Conservation (phyloP, 2,797 vertebrate species). For the Acestrorhynchus altus region DNA sequence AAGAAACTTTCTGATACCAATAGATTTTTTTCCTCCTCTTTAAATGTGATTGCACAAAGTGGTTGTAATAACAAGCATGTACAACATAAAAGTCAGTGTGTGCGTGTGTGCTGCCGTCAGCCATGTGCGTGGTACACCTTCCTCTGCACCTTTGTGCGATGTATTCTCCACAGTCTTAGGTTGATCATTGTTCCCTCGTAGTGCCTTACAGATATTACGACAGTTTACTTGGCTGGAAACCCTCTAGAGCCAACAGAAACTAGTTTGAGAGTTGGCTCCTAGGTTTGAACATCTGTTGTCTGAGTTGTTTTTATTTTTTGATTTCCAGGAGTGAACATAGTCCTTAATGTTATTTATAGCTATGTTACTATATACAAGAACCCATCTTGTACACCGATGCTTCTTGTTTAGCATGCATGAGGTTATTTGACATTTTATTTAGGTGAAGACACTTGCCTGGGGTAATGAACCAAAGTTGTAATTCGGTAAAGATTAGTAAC, state of each 20-base stretch:
- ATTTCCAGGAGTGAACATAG: constrained; percentile 78
- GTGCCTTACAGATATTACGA: constrained; percentile 97
- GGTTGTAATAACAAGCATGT: constrained; percentile 92
- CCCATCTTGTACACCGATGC: constrained; percentile 38
- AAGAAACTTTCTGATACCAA: constrained; percentile 86
- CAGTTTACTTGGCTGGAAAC: constrained; percentile 87
- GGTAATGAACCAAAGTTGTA: constrained; percentile 79
- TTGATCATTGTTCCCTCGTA: constrained; percentile 93
- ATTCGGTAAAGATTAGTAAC: constrained; percentile 68
- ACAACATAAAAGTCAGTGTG: constrained; percentile 86
- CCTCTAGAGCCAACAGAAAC: constrained; percentile 81
- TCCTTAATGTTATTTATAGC: constrained; percentile 69
- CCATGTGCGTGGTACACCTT: constrained; percentile 82
- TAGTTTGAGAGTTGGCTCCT: constrained; percentile 71
- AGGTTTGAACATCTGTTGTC: constrained; percentile 68
- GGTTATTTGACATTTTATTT: constrained; percentile 61
- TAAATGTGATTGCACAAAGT: constrained; percentile 93
- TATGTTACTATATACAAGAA: constrained; percentile 55
- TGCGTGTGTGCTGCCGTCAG: constrained; percentile 77
- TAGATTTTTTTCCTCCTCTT: constrained; percentile 81
- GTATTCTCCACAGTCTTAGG: constrained; percentile 83
- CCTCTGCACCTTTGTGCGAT: constrained; percentile 71
- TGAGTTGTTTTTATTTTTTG: constrained; percentile 69
- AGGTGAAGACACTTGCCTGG: constrained; percentile 68
- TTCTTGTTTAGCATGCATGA: constrained; percentile 74